Evolutionary conservation across 2,888 invertebrate genomes (phyloP).

Genomic region (Amphipoea oculea): DNA sequence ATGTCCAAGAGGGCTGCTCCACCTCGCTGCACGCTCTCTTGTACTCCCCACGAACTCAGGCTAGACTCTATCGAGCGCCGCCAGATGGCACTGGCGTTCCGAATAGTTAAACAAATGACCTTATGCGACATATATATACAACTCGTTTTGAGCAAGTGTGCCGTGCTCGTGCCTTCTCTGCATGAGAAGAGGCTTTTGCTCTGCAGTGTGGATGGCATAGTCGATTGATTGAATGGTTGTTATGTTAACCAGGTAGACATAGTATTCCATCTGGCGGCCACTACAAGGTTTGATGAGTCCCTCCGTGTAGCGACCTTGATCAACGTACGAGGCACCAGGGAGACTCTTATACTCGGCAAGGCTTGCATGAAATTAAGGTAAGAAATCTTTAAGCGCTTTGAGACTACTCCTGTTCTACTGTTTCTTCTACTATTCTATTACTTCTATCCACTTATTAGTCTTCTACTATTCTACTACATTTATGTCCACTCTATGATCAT

Average conservation of each 20-base stretch:
- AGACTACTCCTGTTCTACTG: not conserved
- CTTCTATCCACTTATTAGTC: too few relatives aligned
- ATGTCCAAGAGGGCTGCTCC: too few relatives aligned
- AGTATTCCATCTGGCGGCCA: conserved; percentile 41
- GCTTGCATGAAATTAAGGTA: conserved; percentile 33
- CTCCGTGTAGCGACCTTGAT: conserved; percentile 33
- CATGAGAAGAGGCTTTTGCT: too few relatives aligned
- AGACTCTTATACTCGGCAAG: conserved; percentile 26
- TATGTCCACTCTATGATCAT: not conserved
- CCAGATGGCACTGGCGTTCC: too few relatives aligned
- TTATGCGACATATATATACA: too few relatives aligned
- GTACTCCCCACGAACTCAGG: too few relatives aligned
- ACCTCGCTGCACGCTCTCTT: too few relatives aligned
- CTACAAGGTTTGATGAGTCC: conserved; percentile 37
- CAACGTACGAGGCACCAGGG: conserved; percentile 38
- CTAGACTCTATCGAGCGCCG: too few relatives aligned
- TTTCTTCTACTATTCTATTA: not conserved
- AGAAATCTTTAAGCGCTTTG: not conserved
- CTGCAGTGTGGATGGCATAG: not conserved
- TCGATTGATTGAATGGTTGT: not conserved
- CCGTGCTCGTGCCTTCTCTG: too few relatives aligned
- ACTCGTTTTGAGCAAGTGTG: too few relatives aligned
- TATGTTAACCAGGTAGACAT: conserved; percentile 17
- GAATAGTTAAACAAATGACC: too few relatives aligned
- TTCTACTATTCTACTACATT: not conserved